These are phyloP conservation scores for Acleris holmiana DNA, from an alignment of 2,888 invertebrate species.

Conservation along the genomic window DNA sequence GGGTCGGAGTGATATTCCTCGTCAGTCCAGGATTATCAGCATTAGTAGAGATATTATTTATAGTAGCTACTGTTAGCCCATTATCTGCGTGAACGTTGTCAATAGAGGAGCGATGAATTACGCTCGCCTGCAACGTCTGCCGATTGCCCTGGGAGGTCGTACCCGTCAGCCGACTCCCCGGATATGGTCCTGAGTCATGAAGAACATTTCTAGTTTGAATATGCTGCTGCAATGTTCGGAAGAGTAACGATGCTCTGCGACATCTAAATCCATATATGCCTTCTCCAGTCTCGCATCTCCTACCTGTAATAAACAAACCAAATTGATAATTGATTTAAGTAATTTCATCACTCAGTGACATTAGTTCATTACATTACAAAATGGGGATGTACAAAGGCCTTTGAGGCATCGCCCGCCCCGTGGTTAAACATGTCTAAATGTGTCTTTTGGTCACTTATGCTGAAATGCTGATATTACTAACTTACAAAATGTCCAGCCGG, in stretches of 20 bases:
- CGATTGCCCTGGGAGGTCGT: conserved; percentile 67
- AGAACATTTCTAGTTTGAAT: conserved; percentile 87
- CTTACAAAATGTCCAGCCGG: too few species aligned
- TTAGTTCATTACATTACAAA: too few species aligned
- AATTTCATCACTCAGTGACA: too few species aligned
- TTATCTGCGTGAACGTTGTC: conserved; percentile 71
- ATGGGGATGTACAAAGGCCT: too few species aligned
- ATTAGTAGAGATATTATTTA: conserved; percentile 57
- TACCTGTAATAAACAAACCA: conserved; percentile 64
- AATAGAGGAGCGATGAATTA: conserved; percentile 73
- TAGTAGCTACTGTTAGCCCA: conserved; percentile 47
- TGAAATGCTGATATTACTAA: too few species aligned
- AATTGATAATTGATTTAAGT: too few species aligned
- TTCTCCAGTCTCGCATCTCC: conserved; percentile 94
- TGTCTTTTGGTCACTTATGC: too few species aligned
- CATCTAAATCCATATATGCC: conserved; percentile 98
- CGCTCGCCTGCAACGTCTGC: conserved; percentile 73
- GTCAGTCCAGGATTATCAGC: conserved; percentile 50
- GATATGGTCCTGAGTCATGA: conserved; percentile 68
- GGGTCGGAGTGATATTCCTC: conserved; percentile 60
- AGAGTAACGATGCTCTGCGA: conserved; percentile 92
- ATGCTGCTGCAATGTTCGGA: conserved; percentile 93
- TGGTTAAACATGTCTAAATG: too few species aligned
- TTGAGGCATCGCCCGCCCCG: too few species aligned
- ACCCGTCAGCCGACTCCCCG: conserved; percentile 63